phyloP scores from a whole-genome alignment of 2,888 invertebrate species.

The Taenaris catops region DNA sequence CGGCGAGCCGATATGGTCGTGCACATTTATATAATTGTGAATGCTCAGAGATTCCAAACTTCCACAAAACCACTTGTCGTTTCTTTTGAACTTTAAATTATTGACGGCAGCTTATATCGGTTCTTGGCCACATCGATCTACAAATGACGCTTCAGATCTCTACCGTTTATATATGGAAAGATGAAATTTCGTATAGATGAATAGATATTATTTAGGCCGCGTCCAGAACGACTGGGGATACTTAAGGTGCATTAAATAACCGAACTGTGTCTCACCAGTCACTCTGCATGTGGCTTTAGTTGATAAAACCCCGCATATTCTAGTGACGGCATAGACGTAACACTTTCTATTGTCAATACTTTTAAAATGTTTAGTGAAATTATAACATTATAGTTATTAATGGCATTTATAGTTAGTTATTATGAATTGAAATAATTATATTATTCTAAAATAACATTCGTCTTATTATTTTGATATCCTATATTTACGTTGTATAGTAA shows the following conservation, averaged over 20 bases:
- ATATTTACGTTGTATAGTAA: too few species aligned
- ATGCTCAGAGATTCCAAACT: conserved; percentile 8
- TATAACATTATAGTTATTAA: conserved; percentile 63
- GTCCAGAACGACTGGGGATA: conserved; percentile 2
- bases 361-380: conserved; percentile 58
- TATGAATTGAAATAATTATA: conserved; percentile 79
- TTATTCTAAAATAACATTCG: conserved; percentile 77
- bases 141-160: not conserved
- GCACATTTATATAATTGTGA: too few species aligned
- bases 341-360: conserved; percentile 46
- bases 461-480: conserved; percentile 74
- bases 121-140: not conserved
- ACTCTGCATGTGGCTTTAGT: conserved; percentile 1
- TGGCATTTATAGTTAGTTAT: conserved; percentile 79
- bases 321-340: conserved; percentile 48
- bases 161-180: not conserved
- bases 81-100: too few species aligned
- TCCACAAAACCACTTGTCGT: too few species aligned
- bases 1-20: too few species aligned
- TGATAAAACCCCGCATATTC: conserved; percentile 18
- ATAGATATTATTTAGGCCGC: conserved; percentile 2
- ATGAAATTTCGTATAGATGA: not conserved
- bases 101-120: conserved; percentile 1
- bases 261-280: not conserved
- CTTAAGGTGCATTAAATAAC: not conserved